These are phyloP conservation scores for Leptinotarsa defecta DNA, from an alignment of 1,140 invertebrate species.

Conservation along the genomic window DNA sequence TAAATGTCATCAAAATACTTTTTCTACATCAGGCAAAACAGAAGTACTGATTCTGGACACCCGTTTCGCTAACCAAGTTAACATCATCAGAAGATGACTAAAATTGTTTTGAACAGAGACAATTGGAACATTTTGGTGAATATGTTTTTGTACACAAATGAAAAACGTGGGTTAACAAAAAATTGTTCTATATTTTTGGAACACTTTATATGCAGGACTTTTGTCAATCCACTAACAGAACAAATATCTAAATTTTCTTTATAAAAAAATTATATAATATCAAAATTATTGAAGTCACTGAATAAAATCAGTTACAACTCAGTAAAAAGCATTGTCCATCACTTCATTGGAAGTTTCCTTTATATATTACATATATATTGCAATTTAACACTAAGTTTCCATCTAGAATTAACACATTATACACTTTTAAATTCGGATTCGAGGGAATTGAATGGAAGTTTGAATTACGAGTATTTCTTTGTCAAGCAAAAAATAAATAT, in stretches of 20 bases:
- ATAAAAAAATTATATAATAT: neutral
- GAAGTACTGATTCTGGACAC: no score
- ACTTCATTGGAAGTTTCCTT: neutral
- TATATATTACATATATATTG: neutral
- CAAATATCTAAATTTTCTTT: neutral
- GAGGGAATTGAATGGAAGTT: neutral
- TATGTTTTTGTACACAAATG: no score
- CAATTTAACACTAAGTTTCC: neutral
- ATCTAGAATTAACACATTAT: neutral
- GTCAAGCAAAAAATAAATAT: no score
- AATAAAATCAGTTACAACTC: neutral
- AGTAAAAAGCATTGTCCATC: neutral
- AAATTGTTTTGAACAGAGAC: no score
- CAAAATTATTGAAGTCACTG: neutral
- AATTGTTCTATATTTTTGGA: no score
- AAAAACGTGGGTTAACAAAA: no score
- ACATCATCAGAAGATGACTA: no score
- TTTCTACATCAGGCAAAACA: no score
- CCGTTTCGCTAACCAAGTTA: no score
- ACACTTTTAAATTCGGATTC: slow-evolving; percentile 3
- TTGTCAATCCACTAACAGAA: neutral
- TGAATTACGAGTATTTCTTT: neutral
- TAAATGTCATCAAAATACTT: no score
- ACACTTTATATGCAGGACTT: neutral
- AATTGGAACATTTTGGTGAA: no score